Evolutionary conservation across 2,113 vertebrate genomes (phyloP).

Genomic region (Oophaga pumilio): DNA sequence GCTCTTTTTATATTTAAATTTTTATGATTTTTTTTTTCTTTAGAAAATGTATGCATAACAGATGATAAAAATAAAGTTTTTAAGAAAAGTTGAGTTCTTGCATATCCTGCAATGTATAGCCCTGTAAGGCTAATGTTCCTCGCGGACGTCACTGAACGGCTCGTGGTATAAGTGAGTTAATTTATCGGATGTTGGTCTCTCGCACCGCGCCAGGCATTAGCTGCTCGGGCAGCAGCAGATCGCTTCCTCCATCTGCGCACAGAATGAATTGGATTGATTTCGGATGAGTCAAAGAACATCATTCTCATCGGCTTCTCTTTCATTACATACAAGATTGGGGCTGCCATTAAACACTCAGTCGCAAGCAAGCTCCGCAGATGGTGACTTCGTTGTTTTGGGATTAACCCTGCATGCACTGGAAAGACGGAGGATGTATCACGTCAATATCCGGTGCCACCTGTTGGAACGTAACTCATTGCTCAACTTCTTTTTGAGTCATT

Average conservation of each 20-base stretch:
- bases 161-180: slow-evolving; percentile 17
- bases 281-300: slow-evolving; percentile 56
- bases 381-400: slow-evolving; percentile 42
- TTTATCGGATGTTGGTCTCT: slow-evolving; percentile 39
- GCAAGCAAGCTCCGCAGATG: slow-evolving; percentile 28
- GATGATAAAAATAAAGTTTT: neutral
- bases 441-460: neutral
- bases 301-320: slow-evolving; percentile 52
- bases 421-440: neutral
- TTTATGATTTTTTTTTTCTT: neutral
- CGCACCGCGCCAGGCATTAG: slow-evolving; percentile 32
- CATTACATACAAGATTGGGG: slow-evolving; percentile 47
- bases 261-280: slow-evolving; percentile 59
- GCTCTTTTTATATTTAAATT: no score
- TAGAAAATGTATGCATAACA: neutral
- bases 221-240: slow-evolving; percentile 50
- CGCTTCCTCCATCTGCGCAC: slow-evolving; percentile 56
- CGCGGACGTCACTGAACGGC: neutral
- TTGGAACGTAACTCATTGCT: neutral
- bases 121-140: neutral
- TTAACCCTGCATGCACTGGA: slow-evolving; percentile 31
- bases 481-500: neutral
- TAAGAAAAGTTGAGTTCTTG: neutral
- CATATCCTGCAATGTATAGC: neutral
- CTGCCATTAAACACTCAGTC: slow-evolving; percentile 48